Conservation (phyloP, 2,888 invertebrate species). For the Caenorhabditis macrosperma region DNA sequence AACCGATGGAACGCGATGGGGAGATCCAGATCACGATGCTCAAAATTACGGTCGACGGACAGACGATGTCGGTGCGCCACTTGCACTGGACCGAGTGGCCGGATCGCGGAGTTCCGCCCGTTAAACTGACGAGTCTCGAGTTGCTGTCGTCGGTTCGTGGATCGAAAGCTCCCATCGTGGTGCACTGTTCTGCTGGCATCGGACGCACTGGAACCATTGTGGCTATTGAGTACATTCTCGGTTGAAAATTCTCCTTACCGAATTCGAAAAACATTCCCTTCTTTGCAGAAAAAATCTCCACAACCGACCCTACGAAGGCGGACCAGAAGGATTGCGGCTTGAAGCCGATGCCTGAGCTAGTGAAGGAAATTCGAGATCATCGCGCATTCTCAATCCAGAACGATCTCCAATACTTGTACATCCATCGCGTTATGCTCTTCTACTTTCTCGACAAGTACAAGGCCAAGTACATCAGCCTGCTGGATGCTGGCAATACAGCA, state of each 20-base stretch:
- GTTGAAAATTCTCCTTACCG: neutral
- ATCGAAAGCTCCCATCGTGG: conserved; percentile 64
- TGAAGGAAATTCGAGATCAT: conserved; percentile 63
- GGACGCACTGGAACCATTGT: conserved; percentile 68
- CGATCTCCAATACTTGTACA: conserved; percentile 69
- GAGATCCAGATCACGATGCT: conserved; percentile 29
- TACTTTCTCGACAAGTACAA: conserved; percentile 68
- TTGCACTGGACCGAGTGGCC: conserved; percentile 71
- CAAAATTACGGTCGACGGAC: neutral
- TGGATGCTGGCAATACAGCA: conserved; percentile 20
- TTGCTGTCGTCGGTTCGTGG: conserved; percentile 66
- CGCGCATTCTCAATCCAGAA: conserved; percentile 70
- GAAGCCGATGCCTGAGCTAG: conserved; percentile 64
- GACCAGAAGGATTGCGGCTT: no score
- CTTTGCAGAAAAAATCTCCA: conserved; percentile 25
- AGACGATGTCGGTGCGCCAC: conserved; percentile 49
- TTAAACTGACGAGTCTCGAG: conserved; percentile 48
- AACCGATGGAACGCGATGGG: conserved; percentile 25
- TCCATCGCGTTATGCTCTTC: conserved; percentile 70
- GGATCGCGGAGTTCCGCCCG: conserved; percentile 66
- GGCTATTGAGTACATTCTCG: conserved; percentile 67
- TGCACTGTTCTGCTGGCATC: conserved; percentile 70
- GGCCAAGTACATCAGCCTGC: conserved; percentile 30
- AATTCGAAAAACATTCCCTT: neutral
- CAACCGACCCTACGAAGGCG: neutral